These are phyloP conservation scores for Oryzias celebensis DNA, from an alignment of 2,113 vertebrate species.

Conservation along the genomic window DNA sequence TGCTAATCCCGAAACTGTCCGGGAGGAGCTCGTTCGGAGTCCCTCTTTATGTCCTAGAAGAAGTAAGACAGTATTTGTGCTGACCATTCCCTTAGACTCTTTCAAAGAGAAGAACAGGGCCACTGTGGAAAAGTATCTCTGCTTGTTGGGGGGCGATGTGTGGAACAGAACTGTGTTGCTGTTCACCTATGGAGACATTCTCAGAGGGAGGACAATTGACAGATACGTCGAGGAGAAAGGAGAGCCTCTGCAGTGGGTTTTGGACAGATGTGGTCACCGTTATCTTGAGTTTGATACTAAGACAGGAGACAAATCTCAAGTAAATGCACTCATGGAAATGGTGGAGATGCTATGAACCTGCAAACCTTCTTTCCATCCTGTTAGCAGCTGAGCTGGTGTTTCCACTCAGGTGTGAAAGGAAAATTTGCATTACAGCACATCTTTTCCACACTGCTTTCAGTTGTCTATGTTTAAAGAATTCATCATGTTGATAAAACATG, in stretches of 20 bases:
- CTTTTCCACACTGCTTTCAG: no score
- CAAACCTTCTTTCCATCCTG: no score
- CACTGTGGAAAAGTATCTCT: constrained; percentile 41
- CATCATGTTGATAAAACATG: no score
- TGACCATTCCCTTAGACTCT: constrained; percentile 45
- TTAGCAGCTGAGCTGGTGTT: no score
- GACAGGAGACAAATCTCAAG: constrained; percentile 5
- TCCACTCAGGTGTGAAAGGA: no score
- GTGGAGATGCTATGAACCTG: constrained; percentile 16
- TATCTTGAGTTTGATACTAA: constrained; percentile 34
- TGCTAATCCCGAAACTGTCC: constrained; percentile 30
- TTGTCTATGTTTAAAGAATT: no score
- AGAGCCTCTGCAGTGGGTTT: constrained; percentile 36
- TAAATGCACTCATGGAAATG: constrained; percentile 37
- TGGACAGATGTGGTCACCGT: constrained; percentile 41
- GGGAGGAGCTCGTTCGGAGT: constrained; percentile 31
- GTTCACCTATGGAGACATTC: constrained; percentile 53
- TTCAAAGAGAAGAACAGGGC: constrained; percentile 50
- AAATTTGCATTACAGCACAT: no score
- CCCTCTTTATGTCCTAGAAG: constrained; percentile 19
- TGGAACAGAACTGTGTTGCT: constrained; percentile 51
- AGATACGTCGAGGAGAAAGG: constrained; percentile 34
- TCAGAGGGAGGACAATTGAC: constrained; percentile 36
- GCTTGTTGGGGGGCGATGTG: constrained; percentile 19
- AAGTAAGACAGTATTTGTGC: constrained; percentile 32